Conservation (phyloP, 2,113 vertebrate species). For the Festucalex cinctus region DNA sequence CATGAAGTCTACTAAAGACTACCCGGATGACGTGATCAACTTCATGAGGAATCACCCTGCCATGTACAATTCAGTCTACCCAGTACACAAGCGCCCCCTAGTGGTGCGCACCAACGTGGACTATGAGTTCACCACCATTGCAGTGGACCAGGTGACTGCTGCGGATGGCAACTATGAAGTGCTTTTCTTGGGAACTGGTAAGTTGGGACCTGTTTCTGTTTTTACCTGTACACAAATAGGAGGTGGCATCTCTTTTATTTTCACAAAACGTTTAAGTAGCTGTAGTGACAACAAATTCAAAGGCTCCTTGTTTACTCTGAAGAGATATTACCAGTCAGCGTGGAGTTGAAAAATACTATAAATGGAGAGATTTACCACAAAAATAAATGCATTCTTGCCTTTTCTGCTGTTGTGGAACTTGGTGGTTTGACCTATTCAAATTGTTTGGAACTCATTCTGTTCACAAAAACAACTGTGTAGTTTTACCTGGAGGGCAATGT, state of each 20-base stretch:
- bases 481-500: slow-evolving; percentile 53
- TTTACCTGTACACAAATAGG: not conserved
- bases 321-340: slow-evolving; percentile 25
- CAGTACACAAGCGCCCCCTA: slow-evolving; percentile 90
- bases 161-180: slow-evolving; percentile 98
- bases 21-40: slow-evolving; percentile 97
- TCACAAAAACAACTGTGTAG: slow-evolving; percentile 54
- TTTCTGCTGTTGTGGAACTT: slow-evolving; percentile 40
- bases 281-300: not conserved
- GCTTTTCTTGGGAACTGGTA: slow-evolving; percentile 97
- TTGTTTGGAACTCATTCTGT: slow-evolving; percentile 28
- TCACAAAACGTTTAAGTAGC: not conserved
- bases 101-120: slow-evolving; percentile 90
- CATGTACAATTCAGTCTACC: slow-evolving; percentile 95
- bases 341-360: slow-evolving; percentile 25
- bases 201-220: slow-evolving; percentile 34
- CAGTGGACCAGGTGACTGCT: slow-evolving; percentile 96
- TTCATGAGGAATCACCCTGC: slow-evolving; percentile 95
- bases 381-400: slow-evolving; percentile 44
- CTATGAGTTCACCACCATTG: slow-evolving; percentile 94
- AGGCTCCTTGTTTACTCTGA: slow-evolving; percentile 18
- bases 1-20: slow-evolving; percentile 99
- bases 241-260: not conserved
- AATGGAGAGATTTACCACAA: slow-evolving; percentile 56
- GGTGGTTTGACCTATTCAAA: slow-evolving; percentile 44